Conservation (phyloP, 2,888 invertebrate genomes). For the Morinoia aosen region DNA sequence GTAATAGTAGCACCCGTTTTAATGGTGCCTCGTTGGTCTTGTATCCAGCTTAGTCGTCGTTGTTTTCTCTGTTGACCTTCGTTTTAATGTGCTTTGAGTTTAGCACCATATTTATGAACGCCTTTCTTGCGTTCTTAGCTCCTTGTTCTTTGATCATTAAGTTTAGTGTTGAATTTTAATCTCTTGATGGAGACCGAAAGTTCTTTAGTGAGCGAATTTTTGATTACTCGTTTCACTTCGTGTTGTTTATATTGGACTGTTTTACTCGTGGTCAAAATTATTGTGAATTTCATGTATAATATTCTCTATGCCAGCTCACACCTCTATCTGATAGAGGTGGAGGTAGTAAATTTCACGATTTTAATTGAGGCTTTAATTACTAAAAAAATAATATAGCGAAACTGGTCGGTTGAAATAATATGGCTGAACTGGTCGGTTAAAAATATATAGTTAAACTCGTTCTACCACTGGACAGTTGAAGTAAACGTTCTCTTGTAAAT, state of each 20-base stretch:
- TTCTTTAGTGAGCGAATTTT: background rate
- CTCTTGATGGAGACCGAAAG: background rate
- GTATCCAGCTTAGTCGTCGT: background rate
- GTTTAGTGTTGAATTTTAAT: slow-evolving; percentile 4
- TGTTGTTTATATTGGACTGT: background rate
- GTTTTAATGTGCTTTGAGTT: background rate
- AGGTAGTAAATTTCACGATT: background rate
- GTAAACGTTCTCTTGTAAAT: background rate
- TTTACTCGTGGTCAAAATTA: background rate
- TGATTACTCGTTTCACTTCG: background rate
- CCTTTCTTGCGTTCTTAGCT: background rate
- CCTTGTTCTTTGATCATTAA: background rate
- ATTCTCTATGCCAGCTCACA: background rate
- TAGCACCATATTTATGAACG: background rate
- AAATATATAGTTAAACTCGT: too few relatives aligned
- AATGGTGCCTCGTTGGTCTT: background rate
- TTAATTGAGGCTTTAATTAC: background rate
- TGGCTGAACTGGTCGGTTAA: background rate
- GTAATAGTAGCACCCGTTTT: too few relatives aligned
- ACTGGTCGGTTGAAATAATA: background rate
- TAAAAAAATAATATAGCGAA: background rate
- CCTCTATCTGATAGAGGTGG: background rate
- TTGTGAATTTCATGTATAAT: background rate
- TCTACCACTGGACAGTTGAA: background rate
- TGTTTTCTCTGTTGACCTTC: background rate